Conservation (phyloP, 1,140 invertebrate species). For the Anoplophora glabripennis region DNA sequence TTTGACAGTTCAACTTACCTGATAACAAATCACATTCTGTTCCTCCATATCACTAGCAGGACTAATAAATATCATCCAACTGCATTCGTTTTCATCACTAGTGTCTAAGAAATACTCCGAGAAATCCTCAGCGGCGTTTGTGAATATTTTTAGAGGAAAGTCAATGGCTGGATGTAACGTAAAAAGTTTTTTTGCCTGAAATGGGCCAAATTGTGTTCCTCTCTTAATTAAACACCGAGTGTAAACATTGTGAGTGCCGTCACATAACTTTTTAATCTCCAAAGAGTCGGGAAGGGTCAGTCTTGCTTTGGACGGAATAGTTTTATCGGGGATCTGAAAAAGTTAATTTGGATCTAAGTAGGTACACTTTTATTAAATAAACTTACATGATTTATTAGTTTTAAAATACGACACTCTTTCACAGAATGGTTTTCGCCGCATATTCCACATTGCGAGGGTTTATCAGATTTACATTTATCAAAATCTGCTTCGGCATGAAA, state of each 20-base stretch:
- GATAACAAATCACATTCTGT: constrained; percentile 66
- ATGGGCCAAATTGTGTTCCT: constrained; percentile 45
- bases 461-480: too few relatives aligned
- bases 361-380: not conserved
- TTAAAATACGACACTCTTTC: constrained; percentile 30
- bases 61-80: constrained; percentile 65
- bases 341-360: constrained; percentile 8
- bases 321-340: constrained; percentile 39
- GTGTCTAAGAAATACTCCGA: constrained; percentile 54
- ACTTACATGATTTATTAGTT: constrained; percentile 29
- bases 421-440: constrained; percentile 37
- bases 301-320: constrained; percentile 39
- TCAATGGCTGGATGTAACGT: constrained; percentile 37
- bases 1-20: constrained; percentile 45
- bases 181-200: constrained; percentile 38
- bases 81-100: constrained; percentile 55
- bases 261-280: constrained; percentile 35
- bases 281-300: constrained; percentile 40
- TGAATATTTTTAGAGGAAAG: constrained; percentile 46
- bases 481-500: too few relatives aligned
- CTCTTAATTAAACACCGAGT: constrained; percentile 29
- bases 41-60: constrained; percentile 50
- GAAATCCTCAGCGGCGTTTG: constrained; percentile 32
- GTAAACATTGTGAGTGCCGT: constrained; percentile 31
- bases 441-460: constrained; percentile 27